These are phyloP conservation scores for Neosilurus hyrtlii DNA, from an alignment of 2,797 vertebrate genomes.

Conservation along the genomic window DNA sequence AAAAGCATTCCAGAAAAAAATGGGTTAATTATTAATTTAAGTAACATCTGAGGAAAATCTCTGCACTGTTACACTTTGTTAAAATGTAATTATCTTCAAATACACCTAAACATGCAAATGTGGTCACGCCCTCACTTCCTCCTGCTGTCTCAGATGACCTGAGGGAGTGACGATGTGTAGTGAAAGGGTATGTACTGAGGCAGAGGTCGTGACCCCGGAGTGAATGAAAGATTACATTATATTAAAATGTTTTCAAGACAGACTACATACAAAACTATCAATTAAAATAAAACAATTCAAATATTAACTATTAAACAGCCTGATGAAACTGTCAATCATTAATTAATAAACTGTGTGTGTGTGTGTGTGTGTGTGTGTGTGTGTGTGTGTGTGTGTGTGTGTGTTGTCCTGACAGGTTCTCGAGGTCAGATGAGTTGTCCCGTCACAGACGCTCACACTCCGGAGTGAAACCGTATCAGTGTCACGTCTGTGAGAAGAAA, in stretches of 20 bases:
- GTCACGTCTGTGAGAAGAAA: conserved; percentile 92
- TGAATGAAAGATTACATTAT: background rate
- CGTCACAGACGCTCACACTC: conserved; percentile 93
- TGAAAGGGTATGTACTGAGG: background rate
- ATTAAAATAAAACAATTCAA: background rate
- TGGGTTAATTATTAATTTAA: background rate
- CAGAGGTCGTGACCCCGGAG: background rate
- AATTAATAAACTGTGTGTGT: background rate
- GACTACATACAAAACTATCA: too few relatives aligned
- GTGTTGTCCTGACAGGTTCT: conserved; percentile 78
- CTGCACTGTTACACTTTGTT: background rate
- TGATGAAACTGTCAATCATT: background rate
- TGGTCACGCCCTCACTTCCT: background rate
- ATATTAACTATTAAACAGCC: background rate
- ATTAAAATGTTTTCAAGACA: background rate
- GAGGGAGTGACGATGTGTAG: background rate
- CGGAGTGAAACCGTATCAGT: conserved; percentile 94
- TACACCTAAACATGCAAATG: background rate
- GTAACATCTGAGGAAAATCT: background rate
- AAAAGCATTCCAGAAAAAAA: background rate
- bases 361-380: conserved; percentile 18
- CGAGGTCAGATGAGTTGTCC: conserved; percentile 91
- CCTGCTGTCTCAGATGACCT: background rate
- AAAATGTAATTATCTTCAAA: background rate
- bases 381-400: conserved; percentile 43